Evolutionary conservation across 2,888 invertebrate genomes (phyloP).

Genomic region (Trisateles emortualis): DNA sequence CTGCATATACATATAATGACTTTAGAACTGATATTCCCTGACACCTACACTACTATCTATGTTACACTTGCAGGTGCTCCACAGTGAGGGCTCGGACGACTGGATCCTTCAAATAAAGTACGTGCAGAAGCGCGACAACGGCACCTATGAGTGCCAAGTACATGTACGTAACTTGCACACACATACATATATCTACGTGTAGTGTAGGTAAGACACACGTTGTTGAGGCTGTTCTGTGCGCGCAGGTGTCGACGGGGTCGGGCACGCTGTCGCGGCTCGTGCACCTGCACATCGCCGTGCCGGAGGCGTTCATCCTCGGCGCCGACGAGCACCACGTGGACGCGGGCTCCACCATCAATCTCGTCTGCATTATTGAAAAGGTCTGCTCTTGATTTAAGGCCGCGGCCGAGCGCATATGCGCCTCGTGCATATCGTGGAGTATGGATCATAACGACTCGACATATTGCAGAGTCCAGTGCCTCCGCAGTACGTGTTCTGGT

Average conservation of each 20-base stretch:
- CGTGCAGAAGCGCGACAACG: slow-evolving; percentile 96
- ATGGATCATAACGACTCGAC: not conserved
- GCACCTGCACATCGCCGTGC: slow-evolving; percentile 95
- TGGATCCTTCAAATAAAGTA: slow-evolving; percentile 98
- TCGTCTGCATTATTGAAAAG: slow-evolving; percentile 97
- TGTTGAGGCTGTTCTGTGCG: slow-evolving; percentile 23
- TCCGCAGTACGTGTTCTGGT: slow-evolving; percentile 98
- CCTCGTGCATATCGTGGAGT: too few species aligned
- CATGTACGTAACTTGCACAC: slow-evolving; percentile 27
- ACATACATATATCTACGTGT: not conserved
- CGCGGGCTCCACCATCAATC: slow-evolving; percentile 95
- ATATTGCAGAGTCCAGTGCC: slow-evolving; percentile 94
- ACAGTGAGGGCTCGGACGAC: slow-evolving; percentile 96
- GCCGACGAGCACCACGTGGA: slow-evolving; percentile 96
- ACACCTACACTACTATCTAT: not conserved
- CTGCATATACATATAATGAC: too few species aligned
- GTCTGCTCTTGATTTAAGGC: slow-evolving; percentile 71
- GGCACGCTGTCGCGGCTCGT: slow-evolving; percentile 95
- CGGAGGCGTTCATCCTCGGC: slow-evolving; percentile 95
- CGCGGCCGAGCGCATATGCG: too few species aligned
- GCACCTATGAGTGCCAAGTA: slow-evolving; percentile 98
- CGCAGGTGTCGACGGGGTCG: slow-evolving; percentile 93
- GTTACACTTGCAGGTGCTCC: slow-evolving; percentile 86
- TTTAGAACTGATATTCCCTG: too few species aligned
- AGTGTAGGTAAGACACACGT: not conserved